Evolutionary conservation across 2,888 invertebrate species (phyloP), one percentile per base, ranked within the genome.

Genomic region (Orthonevra nobilis): DNA sequence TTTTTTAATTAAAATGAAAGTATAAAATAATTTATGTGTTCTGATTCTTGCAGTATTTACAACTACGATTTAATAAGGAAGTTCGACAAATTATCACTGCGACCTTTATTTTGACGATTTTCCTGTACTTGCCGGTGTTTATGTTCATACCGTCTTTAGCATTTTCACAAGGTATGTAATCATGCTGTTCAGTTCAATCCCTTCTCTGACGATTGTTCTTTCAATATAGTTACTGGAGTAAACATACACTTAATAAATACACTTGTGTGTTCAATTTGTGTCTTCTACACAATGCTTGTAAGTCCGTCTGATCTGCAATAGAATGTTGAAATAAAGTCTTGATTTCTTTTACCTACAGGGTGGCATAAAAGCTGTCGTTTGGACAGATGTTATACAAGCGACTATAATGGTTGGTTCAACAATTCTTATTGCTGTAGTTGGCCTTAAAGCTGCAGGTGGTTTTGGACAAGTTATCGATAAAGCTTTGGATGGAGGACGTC

Each of bases 231-330:
- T 4, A 90, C 90, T 15, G 90, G 90, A 0, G 84, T 90, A 12
- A 87, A 89, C 50, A 85, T 90, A 14, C 90, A 90, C 86, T 83
- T 89, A 1, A 89, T 91, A 7, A 89, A 90, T 28, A 82, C 87
- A 2, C 86, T 90, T 6, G 89, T 90, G 1, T 89, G 89, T 26
- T 69, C 86, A 10, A 89, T 91, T 4, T 90, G 90, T 83, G 89
- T 90, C 10, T 89, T 91, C 83, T 91, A 91, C 84, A 91, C 91
- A 0, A 88, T 90, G 56, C 73, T 90, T 81, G 90, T 90, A 84
- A 86, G 89, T 87, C 23, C 5, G 5, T 23, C 23, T 23, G 3
- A 23, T 23, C 3, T 23, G 3, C 3, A 3, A 23, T 23, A 23
- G 23, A 3, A 23, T 23, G 3, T 23, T 23, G 23, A 23, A 23